Evolutionary conservation across 2,888 invertebrate genomes (phyloP), one percentile per base, ranked within the genome.

Genomic region (Euphydryas editha): DNA sequence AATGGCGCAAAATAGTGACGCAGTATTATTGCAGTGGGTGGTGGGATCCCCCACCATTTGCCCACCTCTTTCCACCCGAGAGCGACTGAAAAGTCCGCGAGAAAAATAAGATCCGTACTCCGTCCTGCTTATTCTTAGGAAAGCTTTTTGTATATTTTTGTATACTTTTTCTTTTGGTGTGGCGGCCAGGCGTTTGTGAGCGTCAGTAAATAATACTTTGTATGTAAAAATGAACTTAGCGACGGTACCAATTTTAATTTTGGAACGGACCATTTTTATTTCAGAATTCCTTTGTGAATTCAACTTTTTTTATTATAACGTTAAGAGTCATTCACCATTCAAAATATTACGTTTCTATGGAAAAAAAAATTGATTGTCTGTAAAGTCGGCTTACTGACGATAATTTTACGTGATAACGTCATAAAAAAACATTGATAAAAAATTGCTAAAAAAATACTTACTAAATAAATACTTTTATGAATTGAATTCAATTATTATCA

Each of bases 1-100:
- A 92, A 92, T 93, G 93, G 93, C 92, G 93, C 92, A 93, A 93
- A 93, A 93, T 93, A 93, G 93, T 93, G 93, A 93, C 92, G 93
- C 93, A 93, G 93, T 93, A 93, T 93, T 93, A 93, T 93, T 92
- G 92, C 93, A 92, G 87, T 86, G 88, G 88, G 90, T 79, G 84
- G 84, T 78, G 84, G 83, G 72, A 79, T 70, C 74, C 81, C 78
- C 85, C 82, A 15, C 54, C 47, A 24, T 15, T 36, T 54, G 30
- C 54, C 71, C 76, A 70, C 79, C 69, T 70, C 59, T 77, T 79
- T 77, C 80, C 81, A 77, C 81, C 85, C 83, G 79, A 81, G 87
- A 87, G 92, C 86, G 92, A 90, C 87, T 89, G 92, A 93, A 94
- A 94, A 93, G 87, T 88, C 86, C 89, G 86, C 88, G 90, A 92